phyloP scores from a whole-genome alignment of 2,797 vertebrate genomes.

The Micrastur ruficollis region DNA sequence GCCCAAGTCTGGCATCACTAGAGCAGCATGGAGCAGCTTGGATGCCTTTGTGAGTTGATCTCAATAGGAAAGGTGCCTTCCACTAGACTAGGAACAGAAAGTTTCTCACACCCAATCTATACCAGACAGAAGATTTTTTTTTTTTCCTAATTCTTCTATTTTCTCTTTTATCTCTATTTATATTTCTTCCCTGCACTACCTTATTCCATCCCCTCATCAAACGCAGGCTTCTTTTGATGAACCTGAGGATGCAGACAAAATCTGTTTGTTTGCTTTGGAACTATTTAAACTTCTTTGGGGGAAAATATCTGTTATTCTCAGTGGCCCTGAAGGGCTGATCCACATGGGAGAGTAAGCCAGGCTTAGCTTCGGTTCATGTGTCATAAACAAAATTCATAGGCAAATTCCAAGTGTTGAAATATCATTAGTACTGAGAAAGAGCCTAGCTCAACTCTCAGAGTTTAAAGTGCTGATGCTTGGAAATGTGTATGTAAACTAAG shows the following conservation, averaged over 20 bases:
- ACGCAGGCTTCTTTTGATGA: background rate
- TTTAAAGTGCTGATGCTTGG: slow-evolving; percentile 28
- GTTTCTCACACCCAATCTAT: background rate
- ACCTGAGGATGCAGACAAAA: slow-evolving; percentile 11
- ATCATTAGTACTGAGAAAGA: slow-evolving; percentile 39
- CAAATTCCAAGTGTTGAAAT: slow-evolving; percentile 34
- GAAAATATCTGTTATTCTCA: background rate
- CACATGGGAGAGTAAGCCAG: slow-evolving; percentile 8
- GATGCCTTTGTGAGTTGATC: background rate
- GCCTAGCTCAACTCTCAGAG: background rate
- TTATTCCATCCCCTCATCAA: background rate
- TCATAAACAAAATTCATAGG: slow-evolving; percentile 46
- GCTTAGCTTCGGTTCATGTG: background rate
- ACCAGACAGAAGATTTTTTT: background rate
- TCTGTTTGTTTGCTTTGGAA: slow-evolving; percentile 43
- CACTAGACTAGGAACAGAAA: background rate
- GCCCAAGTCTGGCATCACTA: background rate
- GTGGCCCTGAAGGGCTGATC: background rate
- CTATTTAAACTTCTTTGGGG: background rate
- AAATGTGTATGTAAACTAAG: background rate
- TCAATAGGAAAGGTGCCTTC: background rate
- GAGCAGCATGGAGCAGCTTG: background rate
- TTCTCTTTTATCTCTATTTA: background rate
- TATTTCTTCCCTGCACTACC: background rate
- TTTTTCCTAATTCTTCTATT: background rate